Conservation (phyloP, 2,113 vertebrate species). For the Dendrocopos noguchii region DNA sequence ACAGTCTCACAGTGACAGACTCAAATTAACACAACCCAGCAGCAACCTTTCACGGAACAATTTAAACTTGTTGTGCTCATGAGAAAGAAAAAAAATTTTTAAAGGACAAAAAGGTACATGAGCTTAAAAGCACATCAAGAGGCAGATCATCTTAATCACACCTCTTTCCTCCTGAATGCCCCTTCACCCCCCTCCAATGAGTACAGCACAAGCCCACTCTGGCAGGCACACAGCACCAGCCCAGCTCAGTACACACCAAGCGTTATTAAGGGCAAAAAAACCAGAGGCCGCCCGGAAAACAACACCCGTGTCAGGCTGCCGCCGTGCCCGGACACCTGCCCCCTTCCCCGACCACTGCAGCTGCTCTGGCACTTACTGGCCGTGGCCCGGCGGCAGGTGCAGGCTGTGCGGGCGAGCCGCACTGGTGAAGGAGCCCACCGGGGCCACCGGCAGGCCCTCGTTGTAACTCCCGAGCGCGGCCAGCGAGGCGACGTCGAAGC, state of each 20-base stretch:
- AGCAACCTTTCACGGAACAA: background rate
- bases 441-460: background rate
- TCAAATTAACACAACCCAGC: background rate
- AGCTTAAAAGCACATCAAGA: accelerated
- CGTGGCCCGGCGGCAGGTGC: background rate
- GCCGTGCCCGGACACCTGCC: accelerated
- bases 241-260: accelerated
- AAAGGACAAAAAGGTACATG: accelerated
- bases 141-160: too few species aligned
- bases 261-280: accelerated
- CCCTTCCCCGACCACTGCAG: accelerated
- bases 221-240: too few species aligned
- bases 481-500: background rate
- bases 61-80: background rate
- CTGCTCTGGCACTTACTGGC: background rate
- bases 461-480: constrained; percentile 6
- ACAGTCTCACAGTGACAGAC: background rate
- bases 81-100: background rate
- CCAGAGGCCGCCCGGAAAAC: accelerated
- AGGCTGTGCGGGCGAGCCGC: background rate
- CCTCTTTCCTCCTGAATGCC: background rate
- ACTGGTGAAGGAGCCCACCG: constrained; percentile 1
- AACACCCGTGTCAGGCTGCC: accelerated
- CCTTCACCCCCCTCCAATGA: accelerated
- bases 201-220: too few species aligned